Conservation (phyloP, 2,888 invertebrate genomes). For the Parnassius glacialis region DNA sequence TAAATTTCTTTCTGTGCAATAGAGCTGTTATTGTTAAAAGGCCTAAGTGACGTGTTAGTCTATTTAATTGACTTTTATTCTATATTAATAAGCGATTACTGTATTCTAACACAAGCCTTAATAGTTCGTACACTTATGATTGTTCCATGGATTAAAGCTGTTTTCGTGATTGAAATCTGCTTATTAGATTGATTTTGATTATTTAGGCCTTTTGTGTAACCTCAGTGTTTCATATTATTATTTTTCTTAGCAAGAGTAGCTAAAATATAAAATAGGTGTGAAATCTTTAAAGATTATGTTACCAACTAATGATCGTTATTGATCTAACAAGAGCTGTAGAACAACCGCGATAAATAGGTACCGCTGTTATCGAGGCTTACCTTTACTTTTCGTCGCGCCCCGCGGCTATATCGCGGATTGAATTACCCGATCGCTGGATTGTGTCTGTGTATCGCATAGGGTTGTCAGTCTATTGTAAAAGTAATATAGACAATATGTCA, state of each 20-base stretch:
- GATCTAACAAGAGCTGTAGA: slow-evolving; percentile 23
- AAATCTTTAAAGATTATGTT: background rate
- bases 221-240: too few species aligned
- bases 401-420: slow-evolving; percentile 47
- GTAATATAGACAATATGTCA: too few species aligned
- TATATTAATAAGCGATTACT: too few species aligned
- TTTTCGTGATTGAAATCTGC: too few species aligned
- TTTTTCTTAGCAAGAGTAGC: too few species aligned
- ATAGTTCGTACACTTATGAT: too few species aligned
- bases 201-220: too few species aligned
- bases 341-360: slow-evolving; percentile 28
- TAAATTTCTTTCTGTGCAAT: slow-evolving; percentile 28
- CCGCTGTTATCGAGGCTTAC: slow-evolving; percentile 36
- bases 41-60: background rate
- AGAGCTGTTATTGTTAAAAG: slow-evolving; percentile 6
- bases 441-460: slow-evolving; percentile 24
- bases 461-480: slow-evolving; percentile 4
- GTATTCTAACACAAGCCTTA: too few species aligned
- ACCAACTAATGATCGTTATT: slow-evolving; percentile 19
- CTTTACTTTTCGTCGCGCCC: slow-evolving; percentile 40
- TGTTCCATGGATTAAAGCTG: too few species aligned
- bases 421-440: slow-evolving; percentile 48
- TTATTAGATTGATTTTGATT: too few species aligned
- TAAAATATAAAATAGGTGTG: too few species aligned
- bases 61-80: too few species aligned